Conservation (phyloP, 2,797 vertebrate species). For the Benthosema pterotum region DNA sequence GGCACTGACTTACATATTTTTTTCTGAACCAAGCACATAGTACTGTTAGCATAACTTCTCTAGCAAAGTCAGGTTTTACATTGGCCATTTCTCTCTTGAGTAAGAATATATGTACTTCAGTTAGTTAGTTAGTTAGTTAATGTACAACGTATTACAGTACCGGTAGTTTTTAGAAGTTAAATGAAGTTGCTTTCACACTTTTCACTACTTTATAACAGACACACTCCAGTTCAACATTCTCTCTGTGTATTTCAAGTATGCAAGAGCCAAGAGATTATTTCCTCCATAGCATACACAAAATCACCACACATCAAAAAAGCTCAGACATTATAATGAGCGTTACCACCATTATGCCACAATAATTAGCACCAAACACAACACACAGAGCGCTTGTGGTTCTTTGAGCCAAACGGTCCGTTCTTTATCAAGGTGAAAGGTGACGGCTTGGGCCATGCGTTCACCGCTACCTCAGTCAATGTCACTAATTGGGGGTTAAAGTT, state of each 20-base stretch:
- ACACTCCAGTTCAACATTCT: background rate
- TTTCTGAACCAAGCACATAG: no score
- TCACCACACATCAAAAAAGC: constrained; percentile 14
- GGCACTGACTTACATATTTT: no score
- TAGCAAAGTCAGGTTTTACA: no score
- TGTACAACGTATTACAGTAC: no score
- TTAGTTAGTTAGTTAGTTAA: no score
- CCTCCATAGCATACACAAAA: background rate
- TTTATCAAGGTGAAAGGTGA: constrained; percentile 7
- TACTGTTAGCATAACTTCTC: no score
- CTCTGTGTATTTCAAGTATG: background rate
- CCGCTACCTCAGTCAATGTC: constrained; percentile 13
- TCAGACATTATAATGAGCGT: background rate
- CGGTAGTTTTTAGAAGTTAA: no score
- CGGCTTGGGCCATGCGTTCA: constrained; percentile 70
- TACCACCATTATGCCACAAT: constrained; percentile 6
- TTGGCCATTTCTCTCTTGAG: no score
- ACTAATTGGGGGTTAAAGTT: constrained; percentile 48
- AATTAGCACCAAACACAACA: constrained; percentile 15
- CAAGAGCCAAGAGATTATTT: background rate
- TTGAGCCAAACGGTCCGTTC: constrained; percentile 14
- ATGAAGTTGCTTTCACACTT: no score
- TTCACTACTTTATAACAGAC: no score
- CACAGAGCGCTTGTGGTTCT: constrained; percentile 29
- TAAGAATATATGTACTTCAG: no score